phyloP scores from a whole-genome alignment of 2,888 invertebrate genomes.

The Caenorhabditis sp. region DNA sequence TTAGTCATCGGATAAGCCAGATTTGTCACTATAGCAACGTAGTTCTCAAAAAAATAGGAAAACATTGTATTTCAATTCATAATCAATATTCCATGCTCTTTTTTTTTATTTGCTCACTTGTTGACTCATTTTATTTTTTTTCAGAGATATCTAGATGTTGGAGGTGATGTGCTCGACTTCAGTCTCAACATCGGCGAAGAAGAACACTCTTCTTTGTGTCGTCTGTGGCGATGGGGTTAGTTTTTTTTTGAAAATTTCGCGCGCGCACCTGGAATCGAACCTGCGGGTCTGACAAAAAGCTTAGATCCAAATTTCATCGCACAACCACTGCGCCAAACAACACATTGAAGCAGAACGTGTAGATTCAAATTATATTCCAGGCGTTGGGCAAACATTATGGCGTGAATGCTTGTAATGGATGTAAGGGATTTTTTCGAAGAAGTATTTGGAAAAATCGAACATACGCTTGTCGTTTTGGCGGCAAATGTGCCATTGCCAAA shows the following conservation, averaged over 20 bases:
- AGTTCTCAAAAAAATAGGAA: no score
- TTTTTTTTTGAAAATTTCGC: background rate
- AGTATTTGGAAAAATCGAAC: slow-evolving; percentile 45
- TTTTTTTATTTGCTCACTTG: no score
- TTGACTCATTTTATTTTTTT: no score
- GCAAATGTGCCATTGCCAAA: slow-evolving; percentile 27
- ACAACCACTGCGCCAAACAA: no score
- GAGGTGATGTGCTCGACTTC: background rate
- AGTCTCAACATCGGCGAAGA: background rate
- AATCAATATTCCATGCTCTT: no score
- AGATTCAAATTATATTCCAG: slow-evolving; percentile 15
- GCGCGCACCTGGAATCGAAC: no score
- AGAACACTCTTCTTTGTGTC: background rate
- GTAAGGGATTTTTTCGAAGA: slow-evolving; percentile 64
- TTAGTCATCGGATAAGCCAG: no score
- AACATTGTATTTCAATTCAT: no score
- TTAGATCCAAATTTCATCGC: no score
- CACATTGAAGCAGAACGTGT: no score
- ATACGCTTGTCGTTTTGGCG: slow-evolving; percentile 38
- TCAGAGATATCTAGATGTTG: background rate
- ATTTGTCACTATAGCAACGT: no score
- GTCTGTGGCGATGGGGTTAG: background rate
- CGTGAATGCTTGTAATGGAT: slow-evolving; percentile 63
- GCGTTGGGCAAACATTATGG: slow-evolving; percentile 55
- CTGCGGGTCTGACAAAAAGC: no score